Percentiles rank a stretch among this genome's conserved stretches.
These are phyloP conservation scores for Drosophila murphyi DNA, from an alignment of 1,140 invertebrate species.

Conservation along the genomic window DNA sequence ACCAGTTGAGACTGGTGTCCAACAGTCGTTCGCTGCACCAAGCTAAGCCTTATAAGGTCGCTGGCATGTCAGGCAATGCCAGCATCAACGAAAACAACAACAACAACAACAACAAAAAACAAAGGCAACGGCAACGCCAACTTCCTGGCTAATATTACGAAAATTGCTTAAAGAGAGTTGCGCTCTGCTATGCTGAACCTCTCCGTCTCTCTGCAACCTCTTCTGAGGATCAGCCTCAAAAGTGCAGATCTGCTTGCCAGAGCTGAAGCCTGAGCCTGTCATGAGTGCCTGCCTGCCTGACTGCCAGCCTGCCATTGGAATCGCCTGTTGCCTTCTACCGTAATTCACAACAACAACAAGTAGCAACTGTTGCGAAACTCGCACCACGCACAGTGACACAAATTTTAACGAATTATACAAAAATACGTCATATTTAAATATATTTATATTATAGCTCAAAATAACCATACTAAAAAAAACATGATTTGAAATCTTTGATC, in stretches of 20 bases:
- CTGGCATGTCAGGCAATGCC: slow-evolving; percentile 63
- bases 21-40: slow-evolving; percentile 27
- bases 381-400: slow-evolving; percentile 58
- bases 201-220: background rate
- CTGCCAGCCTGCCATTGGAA: slow-evolving; percentile 49
- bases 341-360: slow-evolving; percentile 75
- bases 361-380: slow-evolving; percentile 69
- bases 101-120: slow-evolving; percentile 7
- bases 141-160: slow-evolving; percentile 83
- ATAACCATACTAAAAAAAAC: too few species aligned
- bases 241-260: slow-evolving; percentile 37
- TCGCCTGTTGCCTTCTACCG: slow-evolving; percentile 78
- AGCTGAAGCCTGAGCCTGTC: slow-evolving; percentile 44
- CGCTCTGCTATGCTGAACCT: slow-evolving; percentile 5
- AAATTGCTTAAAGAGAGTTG: slow-evolving; percentile 70
- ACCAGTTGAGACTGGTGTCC: slow-evolving; percentile 50
- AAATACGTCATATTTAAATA: too few species aligned
- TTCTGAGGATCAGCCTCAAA: slow-evolving; percentile 64
- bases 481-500: too few species aligned
- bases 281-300: slow-evolving; percentile 24
- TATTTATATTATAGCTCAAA: too few species aligned
- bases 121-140: slow-evolving; percentile 38
- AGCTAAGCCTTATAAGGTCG: slow-evolving; percentile 71
- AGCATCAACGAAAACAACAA: slow-evolving; percentile 15
- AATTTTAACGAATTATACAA: background rate